These are phyloP conservation scores for Perca flavescens DNA, from an alignment of 2,113 vertebrate genomes.

Conservation along the genomic window DNA sequence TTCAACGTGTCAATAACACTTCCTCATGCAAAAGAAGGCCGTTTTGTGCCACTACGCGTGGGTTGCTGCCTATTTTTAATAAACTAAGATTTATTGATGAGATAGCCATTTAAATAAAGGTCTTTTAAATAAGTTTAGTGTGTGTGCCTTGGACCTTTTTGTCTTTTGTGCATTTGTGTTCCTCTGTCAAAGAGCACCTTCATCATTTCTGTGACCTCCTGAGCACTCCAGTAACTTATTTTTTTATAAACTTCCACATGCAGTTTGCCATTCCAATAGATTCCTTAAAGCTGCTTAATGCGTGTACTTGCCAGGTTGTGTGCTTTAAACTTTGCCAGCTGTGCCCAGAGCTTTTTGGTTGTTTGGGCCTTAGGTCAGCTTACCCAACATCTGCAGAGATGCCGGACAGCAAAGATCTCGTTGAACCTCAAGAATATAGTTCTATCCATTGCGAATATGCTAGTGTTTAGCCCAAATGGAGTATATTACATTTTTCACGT, in stretches of 20 bases:
- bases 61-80: no score
- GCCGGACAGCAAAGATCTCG: neutral
- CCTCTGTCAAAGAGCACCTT: no score
- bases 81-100: no score
- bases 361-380: neutral
- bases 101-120: no score
- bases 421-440: neutral
- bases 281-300: neutral
- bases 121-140: no score
- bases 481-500: neutral
- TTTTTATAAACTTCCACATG: neutral
- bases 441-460: neutral
- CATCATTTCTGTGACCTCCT: no score
- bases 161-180: no score
- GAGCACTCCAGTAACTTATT: no score
- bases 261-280: neutral
- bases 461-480: neutral
- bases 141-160: no score
- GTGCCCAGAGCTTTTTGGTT: neutral
- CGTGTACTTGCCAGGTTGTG: neutral
- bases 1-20: neutral
- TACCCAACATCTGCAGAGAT: slow-evolving; percentile 8
- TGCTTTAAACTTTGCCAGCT: slow-evolving; percentile 3
- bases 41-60: no score
- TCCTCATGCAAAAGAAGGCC: neutral